Evolutionary conservation across 2,113 vertebrate species (phyloP).

Genomic region (Centrocercus urophasianus): DNA sequence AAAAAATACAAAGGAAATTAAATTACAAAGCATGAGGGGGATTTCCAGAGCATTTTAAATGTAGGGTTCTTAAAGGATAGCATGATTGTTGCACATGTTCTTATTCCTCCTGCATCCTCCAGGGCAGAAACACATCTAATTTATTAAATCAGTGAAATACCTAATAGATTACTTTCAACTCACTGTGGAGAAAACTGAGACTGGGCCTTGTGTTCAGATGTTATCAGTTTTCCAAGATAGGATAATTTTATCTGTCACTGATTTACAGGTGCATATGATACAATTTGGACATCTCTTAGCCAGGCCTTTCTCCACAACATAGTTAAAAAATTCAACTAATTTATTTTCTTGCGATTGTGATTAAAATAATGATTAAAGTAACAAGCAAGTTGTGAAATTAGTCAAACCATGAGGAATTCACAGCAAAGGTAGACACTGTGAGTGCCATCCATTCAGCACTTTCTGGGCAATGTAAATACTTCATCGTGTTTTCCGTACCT

Average conservation of each 20-base stretch:
- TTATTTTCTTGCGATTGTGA: neutral
- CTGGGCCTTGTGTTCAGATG: neutral
- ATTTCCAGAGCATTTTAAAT: neutral
- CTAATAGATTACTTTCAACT: neutral
- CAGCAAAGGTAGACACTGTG: neutral
- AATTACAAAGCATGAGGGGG: neutral
- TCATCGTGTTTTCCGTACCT: neutral
- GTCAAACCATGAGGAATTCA: neutral
- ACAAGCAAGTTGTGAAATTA: neutral
- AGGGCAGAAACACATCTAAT: neutral
- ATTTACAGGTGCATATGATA: neutral
- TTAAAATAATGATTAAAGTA: neutral
- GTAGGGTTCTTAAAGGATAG: neutral
- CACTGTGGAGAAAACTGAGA: neutral
- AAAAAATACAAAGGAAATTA: neutral
- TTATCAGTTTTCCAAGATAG: neutral
- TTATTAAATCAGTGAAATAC: conserved; percentile 1
- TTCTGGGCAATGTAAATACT: neutral
- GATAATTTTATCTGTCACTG: neutral
- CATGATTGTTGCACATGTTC: neutral
- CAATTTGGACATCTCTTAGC: neutral
- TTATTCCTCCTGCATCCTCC: neutral
- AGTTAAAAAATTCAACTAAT: neutral
- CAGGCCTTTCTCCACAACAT: neutral
- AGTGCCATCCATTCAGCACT: neutral